phyloP scores from a whole-genome alignment of 2,888 invertebrate species.

The Nymphalis c-album region DNA sequence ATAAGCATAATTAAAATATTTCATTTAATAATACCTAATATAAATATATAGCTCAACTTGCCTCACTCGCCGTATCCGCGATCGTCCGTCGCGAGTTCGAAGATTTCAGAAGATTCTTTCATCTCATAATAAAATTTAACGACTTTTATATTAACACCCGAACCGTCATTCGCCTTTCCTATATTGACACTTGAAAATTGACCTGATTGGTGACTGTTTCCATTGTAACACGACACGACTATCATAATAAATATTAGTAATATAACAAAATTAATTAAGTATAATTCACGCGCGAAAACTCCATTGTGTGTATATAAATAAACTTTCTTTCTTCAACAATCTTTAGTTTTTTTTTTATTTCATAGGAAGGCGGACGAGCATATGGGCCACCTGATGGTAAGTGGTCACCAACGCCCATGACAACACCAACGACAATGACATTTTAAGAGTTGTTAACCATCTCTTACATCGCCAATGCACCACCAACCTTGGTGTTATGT shows the following conservation, averaged over 20 bases:
- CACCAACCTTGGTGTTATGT: too few relatives aligned
- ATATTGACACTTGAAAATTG: conserved; percentile 67
- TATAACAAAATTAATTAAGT: not conserved
- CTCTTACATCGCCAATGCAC: too few relatives aligned
- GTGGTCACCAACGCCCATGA: too few relatives aligned
- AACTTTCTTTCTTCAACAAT: too few relatives aligned
- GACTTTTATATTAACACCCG: conserved; percentile 65
- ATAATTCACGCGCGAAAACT: too few relatives aligned
- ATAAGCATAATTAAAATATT: not conserved
- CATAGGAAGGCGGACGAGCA: too few relatives aligned
- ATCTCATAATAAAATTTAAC: conserved; percentile 64
- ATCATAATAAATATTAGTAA: not conserved
- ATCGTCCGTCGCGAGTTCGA: conserved; percentile 19
- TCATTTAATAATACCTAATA: too few relatives aligned
- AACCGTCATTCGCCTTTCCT: conserved; percentile 58
- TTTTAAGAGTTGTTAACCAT: too few relatives aligned
- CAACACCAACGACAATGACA: too few relatives aligned
- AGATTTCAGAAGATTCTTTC: conserved; percentile 45
- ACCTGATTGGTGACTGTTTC: conserved; percentile 56
- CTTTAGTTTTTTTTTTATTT: too few relatives aligned
- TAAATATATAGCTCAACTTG: conserved; percentile 6
- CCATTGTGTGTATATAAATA: too few relatives aligned
- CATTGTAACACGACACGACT: conserved; percentile 43
- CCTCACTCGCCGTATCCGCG: conserved; percentile 16
- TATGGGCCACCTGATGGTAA: too few relatives aligned